phyloP scores from a whole-genome alignment of 1,140 invertebrate species.

The Diachasma alloeum region DNA sequence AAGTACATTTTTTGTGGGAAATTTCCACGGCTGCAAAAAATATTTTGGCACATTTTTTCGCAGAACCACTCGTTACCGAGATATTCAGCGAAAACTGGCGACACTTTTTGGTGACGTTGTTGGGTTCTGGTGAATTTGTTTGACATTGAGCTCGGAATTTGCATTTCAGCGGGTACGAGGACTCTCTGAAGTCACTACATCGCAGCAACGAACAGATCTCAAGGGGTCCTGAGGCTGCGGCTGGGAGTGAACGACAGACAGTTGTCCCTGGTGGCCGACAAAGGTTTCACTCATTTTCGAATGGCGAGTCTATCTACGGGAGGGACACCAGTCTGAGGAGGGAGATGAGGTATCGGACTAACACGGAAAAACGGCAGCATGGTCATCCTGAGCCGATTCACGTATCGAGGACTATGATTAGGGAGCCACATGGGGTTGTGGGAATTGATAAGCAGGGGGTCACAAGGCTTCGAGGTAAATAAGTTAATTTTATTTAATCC shows the following conservation, averaged over 20 bases:
- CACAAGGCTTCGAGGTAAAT: conserved; percentile 36
- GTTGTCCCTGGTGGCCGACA: conserved; percentile 37
- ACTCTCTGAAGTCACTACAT: conserved; percentile 58
- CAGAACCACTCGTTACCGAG: no score
- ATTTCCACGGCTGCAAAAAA: no score
- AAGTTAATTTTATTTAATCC: not conserved
- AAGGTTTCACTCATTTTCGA: conserved; percentile 49
- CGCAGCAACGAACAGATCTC: conserved; percentile 40
- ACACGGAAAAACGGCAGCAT: conserved; percentile 27
- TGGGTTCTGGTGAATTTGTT: not conserved
- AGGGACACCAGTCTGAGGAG: conserved; percentile 45
- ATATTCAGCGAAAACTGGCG: not conserved
- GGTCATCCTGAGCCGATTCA: conserved; percentile 11
- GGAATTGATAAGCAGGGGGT: conserved; percentile 31
- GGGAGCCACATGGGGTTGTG: conserved; percentile 43
- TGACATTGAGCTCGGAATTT: not conserved
- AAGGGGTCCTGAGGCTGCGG: conserved; percentile 37
- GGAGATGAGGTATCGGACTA: conserved; percentile 34
- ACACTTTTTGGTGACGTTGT: not conserved
- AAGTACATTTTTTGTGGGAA: no score
- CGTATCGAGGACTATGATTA: conserved; percentile 53
- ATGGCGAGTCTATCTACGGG: conserved; percentile 43
- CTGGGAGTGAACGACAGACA: conserved; percentile 27
- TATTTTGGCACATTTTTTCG: no score
- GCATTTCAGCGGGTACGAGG: conserved; percentile 56